Base-by-base conservation (phyloP, 2,113 vertebrate species). In the Hystrix cristata region DNA sequence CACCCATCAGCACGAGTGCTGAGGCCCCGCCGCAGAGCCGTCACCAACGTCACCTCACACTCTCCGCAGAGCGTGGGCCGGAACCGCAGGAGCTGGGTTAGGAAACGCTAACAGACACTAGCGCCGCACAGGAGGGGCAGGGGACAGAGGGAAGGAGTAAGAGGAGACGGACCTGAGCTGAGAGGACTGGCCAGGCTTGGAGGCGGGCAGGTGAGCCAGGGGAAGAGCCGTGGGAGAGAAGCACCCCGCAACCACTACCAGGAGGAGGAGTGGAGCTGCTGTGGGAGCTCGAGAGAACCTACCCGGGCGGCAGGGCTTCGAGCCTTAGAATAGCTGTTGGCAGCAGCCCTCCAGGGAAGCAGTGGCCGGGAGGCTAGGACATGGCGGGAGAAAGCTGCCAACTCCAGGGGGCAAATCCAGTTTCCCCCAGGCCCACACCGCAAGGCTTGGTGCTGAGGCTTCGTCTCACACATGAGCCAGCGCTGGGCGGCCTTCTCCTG, bases 301-400 rank as follows among this genome's bases (percentile, higher is more conserved):
- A n/a, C 34, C 55, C 55, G 21, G 5, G 60, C 19, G 4, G 21
- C 19, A 38, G 53, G 60, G 55, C 59, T 55, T n/a, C 46, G 88
- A 11, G 69, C 60, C 86, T 92, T 71, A 18, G 76, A 97, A 91
- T 87, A 91, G 79, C 74, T 94, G 78, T 60, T 79, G 74, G 94
- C 67, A 86, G 18, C 29, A 67, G 90, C 27, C 65, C 89, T 78
- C 43, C 25, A 80, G 80, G 55, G 23, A 93, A 46, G 59, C 90
- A 64, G 48, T 34, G 65, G 88, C 85, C 91, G 85, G 74, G 71
- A 90, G 14, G 7, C 59, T 6, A 38, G 84, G 14, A 34, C 53
- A 92, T 29, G 18, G 29, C 43, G 51, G 88, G 31, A 91, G 67
- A 29, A 16, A 72, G 48, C 90, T 25, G 74, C 83, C 78, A 91